Conservation (phyloP, 2,113 vertebrate genomes). For the Oryzias curvinotus region DNA sequence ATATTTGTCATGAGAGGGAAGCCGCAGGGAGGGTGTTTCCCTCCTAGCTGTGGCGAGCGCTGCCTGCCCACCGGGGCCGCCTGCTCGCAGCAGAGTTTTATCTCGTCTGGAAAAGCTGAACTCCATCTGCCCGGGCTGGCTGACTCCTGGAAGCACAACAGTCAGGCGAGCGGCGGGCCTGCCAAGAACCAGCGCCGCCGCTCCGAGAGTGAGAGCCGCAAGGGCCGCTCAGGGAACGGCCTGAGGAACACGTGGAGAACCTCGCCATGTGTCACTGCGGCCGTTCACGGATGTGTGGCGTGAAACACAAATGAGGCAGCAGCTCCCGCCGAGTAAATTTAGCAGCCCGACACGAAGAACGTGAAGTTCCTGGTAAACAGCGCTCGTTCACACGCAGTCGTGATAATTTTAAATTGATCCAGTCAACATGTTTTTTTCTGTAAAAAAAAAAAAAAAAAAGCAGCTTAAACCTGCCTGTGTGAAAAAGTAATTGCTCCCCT, state of each 20-base stretch:
- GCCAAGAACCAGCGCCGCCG: constrained; percentile 66
- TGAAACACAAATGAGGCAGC: constrained; percentile 76
- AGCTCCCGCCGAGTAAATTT: not conserved
- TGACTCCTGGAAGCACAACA: constrained; percentile 71
- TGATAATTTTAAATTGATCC: constrained; percentile 9
- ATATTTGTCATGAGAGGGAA: constrained; percentile 81
- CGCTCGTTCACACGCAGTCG: constrained; percentile 14
- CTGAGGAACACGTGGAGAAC: constrained; percentile 66
- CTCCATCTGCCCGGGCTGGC: constrained; percentile 67
- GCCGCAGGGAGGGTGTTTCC: constrained; percentile 81
- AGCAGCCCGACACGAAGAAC: constrained; percentile 2
- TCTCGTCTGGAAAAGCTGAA: constrained; percentile 75
- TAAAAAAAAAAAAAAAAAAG: too few species aligned
- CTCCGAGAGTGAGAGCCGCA: constrained; percentile 56
- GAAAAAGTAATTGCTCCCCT: too few species aligned
- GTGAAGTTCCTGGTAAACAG: constrained; percentile 52
- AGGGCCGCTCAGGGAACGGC: constrained; percentile 65
- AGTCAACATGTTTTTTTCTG: not conserved
- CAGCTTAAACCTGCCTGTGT: too few species aligned
- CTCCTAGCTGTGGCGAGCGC: constrained; percentile 70
- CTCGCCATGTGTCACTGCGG: constrained; percentile 79
- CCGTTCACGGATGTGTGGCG: constrained; percentile 81
- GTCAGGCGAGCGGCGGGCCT: constrained; percentile 60
- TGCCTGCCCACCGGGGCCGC: constrained; percentile 66
- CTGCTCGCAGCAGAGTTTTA: constrained; percentile 72